phyloP scores from a whole-genome alignment of 2,113 vertebrate species.

The Eulemur macaco region DNA sequence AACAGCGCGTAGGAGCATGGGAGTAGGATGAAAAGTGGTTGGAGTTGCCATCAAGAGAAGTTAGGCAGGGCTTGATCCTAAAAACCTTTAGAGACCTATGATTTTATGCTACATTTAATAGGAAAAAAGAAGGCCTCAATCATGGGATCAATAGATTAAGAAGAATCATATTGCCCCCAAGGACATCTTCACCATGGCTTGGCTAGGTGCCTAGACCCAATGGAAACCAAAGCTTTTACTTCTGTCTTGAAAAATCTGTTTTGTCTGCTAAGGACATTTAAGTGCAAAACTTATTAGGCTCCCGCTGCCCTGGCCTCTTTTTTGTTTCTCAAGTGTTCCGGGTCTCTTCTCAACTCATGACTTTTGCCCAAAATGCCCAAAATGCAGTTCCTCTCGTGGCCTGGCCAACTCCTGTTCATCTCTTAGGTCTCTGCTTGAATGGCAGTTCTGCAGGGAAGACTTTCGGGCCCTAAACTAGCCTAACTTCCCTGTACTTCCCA shows the following conservation, averaged over 20 bases:
- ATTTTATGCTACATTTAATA: not conserved
- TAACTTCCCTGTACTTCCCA: not conserved
- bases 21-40: not conserved
- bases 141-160: not conserved
- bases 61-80: not conserved
- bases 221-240: not conserved
- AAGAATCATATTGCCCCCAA: not conserved
- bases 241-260: not conserved
- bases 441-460: not conserved
- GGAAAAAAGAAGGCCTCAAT: not conserved
- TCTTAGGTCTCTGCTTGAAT: not conserved
- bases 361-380: not conserved
- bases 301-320: not conserved
- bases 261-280: not conserved
- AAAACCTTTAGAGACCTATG: not conserved
- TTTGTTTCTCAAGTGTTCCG: not conserved
- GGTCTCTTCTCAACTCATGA: not conserved
- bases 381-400: not conserved
- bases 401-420: not conserved
- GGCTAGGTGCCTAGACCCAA: not conserved
- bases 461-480: not conserved
- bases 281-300: not conserved
- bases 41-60: not conserved
- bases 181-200: not conserved
- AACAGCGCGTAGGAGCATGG: not conserved